Base-by-base conservation (phyloP, 1,140 invertebrate genomes). In the Drosophila mojavensis region DNA sequence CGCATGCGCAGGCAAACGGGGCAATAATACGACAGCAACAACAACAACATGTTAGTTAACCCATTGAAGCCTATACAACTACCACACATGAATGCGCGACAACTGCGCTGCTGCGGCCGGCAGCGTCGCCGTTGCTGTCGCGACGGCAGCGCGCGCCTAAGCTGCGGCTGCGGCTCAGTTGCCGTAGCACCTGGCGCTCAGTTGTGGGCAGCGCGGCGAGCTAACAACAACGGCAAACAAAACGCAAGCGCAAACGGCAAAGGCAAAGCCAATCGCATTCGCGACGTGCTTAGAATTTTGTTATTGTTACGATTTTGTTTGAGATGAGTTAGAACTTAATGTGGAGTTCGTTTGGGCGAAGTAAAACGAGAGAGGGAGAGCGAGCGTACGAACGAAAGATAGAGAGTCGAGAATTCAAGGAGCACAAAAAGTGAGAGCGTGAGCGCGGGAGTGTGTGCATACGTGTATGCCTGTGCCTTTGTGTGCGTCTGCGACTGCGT, bases 151-250 rank as follows among this genome's bases (percentile, higher is more conserved):
- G 70, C 65, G 54, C 60, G 67, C 80, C 73, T 71, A 67, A 69
- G 55, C 60, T 20, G 58, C 51, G 56, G 61, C 61, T 60, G 68
- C 61, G 66, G 55, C 68, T 65, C 47, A 50, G 73, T 50, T 53
- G 56, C 24, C 33, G 61, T 79, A 65, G 75, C 82, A 86, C 82
- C 83, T 86, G 82, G 82, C 79, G 65, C 64, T 88, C 84, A 89
- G 83, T 89, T 77, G 84, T 75, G 68, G 75, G 66, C 66, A 80
- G 73, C 64, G 66, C 84, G 83, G 80, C 84, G 58, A 78, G 55
- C 76, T 75, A 68, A 76, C 79, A 79, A 89, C 83, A 86, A 83
- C 82, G 79, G 66, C 74, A 39, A 69, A 84, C 78, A 75, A 64
- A 71, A 71, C 67, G 17, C 72, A 63, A 51, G 53, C 60, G 45